Percentiles rank a stretch among this genome's conserved stretches.
These are phyloP conservation scores for Trimorus sp. DNA, from an alignment of 2,888 invertebrate species.

Conservation along the genomic window DNA sequence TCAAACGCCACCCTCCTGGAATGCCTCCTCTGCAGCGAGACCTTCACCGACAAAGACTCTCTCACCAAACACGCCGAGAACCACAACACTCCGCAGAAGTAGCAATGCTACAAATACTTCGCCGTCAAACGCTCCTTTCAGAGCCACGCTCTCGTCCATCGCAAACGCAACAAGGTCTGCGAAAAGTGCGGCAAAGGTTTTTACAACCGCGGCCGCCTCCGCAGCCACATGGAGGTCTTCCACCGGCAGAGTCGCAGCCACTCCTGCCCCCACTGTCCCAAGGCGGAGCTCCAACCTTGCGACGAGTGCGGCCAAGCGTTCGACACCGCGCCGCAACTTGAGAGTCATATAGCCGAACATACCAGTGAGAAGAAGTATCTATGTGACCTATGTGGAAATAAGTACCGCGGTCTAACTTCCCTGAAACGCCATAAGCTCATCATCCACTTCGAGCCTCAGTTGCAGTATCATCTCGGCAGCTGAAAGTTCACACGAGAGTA, in stretches of 20 bases:
- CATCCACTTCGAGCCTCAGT: constrained; percentile 37
- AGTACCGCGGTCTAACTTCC: constrained; percentile 5
- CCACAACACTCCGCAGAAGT: constrained; percentile 16
- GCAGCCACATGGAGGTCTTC: constrained; percentile 30
- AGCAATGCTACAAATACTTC: constrained; percentile 53
- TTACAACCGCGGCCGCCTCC: constrained; percentile 3
- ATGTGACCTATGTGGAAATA: constrained; percentile 28
- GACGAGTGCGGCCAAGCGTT: constrained; percentile 50
- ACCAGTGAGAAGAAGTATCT: constrained; percentile 23
- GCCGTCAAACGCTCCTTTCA: neutral
- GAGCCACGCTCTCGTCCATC: constrained; percentile 20
- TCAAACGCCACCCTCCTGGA: constrained; percentile 10
- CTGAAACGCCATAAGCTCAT: constrained; percentile 34
- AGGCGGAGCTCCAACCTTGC: constrained; percentile 20
- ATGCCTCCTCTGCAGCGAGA: constrained; percentile 36
- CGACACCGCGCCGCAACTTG: constrained; percentile 16
- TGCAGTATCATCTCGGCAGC: constrained; percentile 28
- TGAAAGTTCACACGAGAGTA: constrained; percentile 34
- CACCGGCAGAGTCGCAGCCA: constrained; percentile 7
- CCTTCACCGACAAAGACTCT: constrained; percentile 12
- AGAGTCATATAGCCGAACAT: neutral
- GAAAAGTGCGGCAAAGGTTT: constrained; percentile 35
- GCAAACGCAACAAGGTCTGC: constrained; percentile 21
- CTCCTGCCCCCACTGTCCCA: constrained; percentile 32
- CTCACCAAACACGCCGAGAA: constrained; percentile 16